Conservation (phyloP, 2,888 invertebrate species). For the Anagyrus pseudococci region DNA sequence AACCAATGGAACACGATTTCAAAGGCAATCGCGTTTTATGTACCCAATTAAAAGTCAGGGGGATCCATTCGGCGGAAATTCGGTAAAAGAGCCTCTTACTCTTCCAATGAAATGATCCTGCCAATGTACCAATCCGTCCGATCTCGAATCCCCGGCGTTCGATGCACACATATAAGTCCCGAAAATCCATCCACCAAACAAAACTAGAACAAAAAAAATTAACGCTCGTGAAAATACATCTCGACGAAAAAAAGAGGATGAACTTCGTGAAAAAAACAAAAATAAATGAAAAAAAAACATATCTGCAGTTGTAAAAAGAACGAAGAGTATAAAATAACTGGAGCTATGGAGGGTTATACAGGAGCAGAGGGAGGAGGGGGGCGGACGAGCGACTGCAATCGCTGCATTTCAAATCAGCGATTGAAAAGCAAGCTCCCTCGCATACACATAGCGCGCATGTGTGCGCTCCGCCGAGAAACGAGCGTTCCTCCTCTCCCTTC, state of each 20-base stretch:
- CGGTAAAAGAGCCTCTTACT: constrained; percentile 2
- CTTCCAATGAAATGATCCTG: no score
- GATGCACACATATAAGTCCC: no score
- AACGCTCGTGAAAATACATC: no score
- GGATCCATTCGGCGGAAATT: constrained; percentile 24
- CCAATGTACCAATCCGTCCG: no score
- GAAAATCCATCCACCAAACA: constrained; percentile 9
- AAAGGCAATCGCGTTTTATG: constrained; percentile 24
- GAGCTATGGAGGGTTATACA: no score
- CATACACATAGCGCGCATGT: constrained; percentile 2
- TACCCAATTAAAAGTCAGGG: constrained; percentile 28
- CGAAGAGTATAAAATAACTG: no score
- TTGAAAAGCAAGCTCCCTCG: constrained; percentile 25
- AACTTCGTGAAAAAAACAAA: no score
- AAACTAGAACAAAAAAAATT: background rate
- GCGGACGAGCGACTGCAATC: background rate
- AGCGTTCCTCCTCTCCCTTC: no score
- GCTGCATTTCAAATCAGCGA: constrained; percentile 30
- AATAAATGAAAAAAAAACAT: no score
- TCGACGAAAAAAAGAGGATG: background rate
- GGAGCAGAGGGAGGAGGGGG: background rate
- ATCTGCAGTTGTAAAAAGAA: no score
- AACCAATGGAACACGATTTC: constrained; percentile 13
- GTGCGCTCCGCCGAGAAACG: no score
- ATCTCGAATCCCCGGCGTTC: no score